Evolutionary conservation across 2,797 vertebrate species (phyloP).

Genomic region (Acipenser ruthenus): DNA sequence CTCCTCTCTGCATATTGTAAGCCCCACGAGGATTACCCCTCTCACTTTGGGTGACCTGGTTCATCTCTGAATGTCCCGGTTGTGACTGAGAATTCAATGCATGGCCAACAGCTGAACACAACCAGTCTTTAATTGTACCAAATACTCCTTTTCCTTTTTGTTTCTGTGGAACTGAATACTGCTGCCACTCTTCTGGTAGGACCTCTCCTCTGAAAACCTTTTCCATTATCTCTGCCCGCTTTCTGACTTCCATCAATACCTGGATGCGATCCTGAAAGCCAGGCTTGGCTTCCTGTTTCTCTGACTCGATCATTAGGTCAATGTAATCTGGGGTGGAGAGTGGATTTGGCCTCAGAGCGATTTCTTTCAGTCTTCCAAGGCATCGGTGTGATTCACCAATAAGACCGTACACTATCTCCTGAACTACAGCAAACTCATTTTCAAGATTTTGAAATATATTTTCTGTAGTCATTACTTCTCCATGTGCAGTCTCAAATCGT

Average conservation of each 20-base stretch:
- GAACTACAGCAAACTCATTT: background rate
- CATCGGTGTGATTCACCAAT: background rate
- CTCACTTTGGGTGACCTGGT: no score
- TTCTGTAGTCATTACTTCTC: background rate
- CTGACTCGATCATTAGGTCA: constrained; percentile 29
- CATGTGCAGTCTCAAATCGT: background rate
- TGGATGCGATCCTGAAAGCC: constrained; percentile 20
- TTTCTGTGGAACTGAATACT: background rate
- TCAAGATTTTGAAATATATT: background rate
- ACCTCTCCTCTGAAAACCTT: constrained; percentile 12
- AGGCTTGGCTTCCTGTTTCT: constrained; percentile 17
- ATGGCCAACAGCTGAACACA: no score
- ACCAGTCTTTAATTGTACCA: no score
- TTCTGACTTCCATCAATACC: constrained; percentile 13
- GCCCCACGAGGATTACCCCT: no score
- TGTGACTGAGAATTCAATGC: no score
- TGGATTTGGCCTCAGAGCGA: constrained; percentile 30
- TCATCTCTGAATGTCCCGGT: no score
- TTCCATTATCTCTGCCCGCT: constrained; percentile 12
- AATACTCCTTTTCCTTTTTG: no score
- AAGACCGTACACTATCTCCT: background rate
- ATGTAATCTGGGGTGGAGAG: constrained; percentile 34
- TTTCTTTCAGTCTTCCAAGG: constrained; percentile 23
- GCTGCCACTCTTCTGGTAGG: constrained; percentile 3
- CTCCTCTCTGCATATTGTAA: no score